A percentile compares a stretch with the other conserved stretches of the same genome.
phyloP scores from a whole-genome alignment of 2,113 vertebrate species.

The Phodopus roborovskii region DNA sequence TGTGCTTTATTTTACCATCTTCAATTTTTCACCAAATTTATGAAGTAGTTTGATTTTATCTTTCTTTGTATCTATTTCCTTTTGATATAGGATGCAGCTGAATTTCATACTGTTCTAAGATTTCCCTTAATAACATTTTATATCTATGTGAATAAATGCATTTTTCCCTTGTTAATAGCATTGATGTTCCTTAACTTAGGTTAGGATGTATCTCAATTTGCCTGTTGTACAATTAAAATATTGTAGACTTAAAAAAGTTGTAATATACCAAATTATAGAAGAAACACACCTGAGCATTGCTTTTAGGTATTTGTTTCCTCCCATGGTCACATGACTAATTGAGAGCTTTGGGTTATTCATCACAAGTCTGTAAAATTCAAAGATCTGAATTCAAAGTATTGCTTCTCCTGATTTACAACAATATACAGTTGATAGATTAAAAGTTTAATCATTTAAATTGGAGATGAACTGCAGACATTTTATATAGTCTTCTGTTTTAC shows the following conservation, averaged over 20 bases:
- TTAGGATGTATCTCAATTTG: background rate
- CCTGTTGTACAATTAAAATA: background rate
- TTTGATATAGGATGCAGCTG: background rate
- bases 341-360: too few relatives aligned
- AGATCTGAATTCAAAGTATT: background rate
- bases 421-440: background rate
- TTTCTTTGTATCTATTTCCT: background rate
- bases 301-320: background rate
- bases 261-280: background rate
- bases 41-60: background rate
- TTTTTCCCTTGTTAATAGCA: background rate
- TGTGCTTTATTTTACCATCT: background rate
- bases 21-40: background rate
- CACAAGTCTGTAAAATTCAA: background rate
- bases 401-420: background rate
- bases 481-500: background rate
- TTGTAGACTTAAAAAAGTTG: background rate
- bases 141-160: background rate
- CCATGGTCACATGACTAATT: background rate
- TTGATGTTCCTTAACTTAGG: background rate
- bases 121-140: slow-evolving; percentile 4
- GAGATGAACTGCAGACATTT: background rate
- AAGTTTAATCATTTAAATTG: background rate
- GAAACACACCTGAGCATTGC: background rate
- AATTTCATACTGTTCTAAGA: background rate